Base-by-base conservation (phyloP, 2,888 invertebrate genomes). In the Heliconius ethilla region DNA sequence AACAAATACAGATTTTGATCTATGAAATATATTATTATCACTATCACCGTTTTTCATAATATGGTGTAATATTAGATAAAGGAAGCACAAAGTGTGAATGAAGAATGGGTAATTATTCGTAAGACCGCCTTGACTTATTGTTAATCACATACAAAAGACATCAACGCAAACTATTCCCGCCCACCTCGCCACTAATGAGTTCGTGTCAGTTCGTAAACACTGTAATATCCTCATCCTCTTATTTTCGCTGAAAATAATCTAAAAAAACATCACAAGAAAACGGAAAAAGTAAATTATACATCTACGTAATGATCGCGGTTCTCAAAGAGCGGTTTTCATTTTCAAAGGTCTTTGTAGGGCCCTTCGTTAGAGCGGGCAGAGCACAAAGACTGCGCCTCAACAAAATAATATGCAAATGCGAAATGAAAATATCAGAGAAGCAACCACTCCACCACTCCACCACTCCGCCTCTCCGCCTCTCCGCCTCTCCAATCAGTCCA, bases 361-460 rank as follows among this genome's bases (percentile, higher is more conserved):
- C 80, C 81, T 81, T 84, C 83, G 84, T 83, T 84, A 84, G 79
- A 74, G 76, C 76, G 70, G 76, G 40, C 75, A 33, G 63, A 45
- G 69, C 40, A 77, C 77, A 79, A 75, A 76, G 78, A 77, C 67
- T 72, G 73, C 78, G 75, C 75, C 83, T 80, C 83, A 85, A 91
- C 90, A 88, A 88, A 92, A 89, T 92, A 92, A 92, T 92, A 89
- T 91, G 93, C 89, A 92, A 92, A 93, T 90, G 85, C 84, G 85
- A 89, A 90, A 91, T 90, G 90, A 89, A 89, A 89, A 91, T 88
- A 88, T 87, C 89, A 87, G 83, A 82, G 87, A 86, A 59, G 59
- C 59, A 59, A 86, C 88, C 88, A 85, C 90, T 89, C 87, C 87
- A 86, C 74, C 73, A 74, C 73, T 89, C 33, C 33, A 7, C 55